These are phyloP conservation scores for Arrhopalites spinosus DNA, from an alignment of 2,888 invertebrate genomes.

Conservation along the genomic window DNA sequence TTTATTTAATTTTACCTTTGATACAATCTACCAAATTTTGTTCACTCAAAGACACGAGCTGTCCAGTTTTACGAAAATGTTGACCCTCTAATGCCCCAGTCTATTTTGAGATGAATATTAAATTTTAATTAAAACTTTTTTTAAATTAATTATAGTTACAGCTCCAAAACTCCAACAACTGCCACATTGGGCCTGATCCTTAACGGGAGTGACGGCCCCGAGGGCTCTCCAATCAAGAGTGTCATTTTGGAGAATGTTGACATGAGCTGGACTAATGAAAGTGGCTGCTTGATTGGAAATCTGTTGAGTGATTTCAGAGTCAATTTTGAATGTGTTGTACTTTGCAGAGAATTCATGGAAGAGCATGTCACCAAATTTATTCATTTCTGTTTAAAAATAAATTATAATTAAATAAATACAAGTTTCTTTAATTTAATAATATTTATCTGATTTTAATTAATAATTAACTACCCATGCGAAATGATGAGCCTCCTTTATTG, in stretches of 20 bases:
- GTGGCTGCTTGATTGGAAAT: slow-evolving; percentile 59
- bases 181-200: slow-evolving; percentile 6
- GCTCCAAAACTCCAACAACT: slow-evolving; percentile 12
- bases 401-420: too few species aligned
- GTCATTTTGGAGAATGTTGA: slow-evolving; percentile 63
- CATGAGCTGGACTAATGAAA: slow-evolving; percentile 64
- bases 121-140: slow-evolving; percentile 64
- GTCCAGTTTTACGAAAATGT: slow-evolving; percentile 77
- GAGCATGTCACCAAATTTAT: slow-evolving; percentile 85
- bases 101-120: slow-evolving; percentile 61
- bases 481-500: background rate
- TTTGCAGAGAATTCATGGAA: slow-evolving; percentile 76
- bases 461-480: background rate
- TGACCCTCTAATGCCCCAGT: slow-evolving; percentile 89
- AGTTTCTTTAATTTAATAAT: background rate
- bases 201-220: background rate
- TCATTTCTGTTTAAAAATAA: slow-evolving; percentile 65
- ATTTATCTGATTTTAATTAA: background rate
- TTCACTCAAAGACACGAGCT: slow-evolving; percentile 81
- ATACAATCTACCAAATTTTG: slow-evolving; percentile 86
- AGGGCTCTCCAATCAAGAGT: slow-evolving; percentile 7
- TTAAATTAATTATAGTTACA: slow-evolving; percentile 57
- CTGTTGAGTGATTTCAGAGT: slow-evolving; percentile 48
- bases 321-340: slow-evolving; percentile 75
- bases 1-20: background rate